phyloP scores from a whole-genome alignment of 2,113 vertebrate genomes.

The Bucco capensis region DNA sequence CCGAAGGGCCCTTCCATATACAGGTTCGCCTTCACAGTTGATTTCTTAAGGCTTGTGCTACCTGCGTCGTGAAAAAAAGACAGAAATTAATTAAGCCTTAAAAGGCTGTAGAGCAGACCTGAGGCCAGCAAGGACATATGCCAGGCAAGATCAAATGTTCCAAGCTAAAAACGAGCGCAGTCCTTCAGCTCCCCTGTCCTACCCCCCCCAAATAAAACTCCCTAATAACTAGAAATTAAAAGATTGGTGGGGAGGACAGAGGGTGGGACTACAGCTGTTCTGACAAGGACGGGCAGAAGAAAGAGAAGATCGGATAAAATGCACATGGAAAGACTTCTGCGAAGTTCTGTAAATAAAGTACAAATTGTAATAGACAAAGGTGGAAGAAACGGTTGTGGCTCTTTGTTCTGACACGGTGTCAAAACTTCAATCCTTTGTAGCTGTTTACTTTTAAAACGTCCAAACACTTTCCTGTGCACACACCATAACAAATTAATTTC shows the following conservation, averaged over 20 bases:
- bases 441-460: conserved; percentile 39
- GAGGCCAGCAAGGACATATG: background rate
- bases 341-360: background rate
- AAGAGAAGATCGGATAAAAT: background rate
- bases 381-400: background rate
- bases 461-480: conserved; percentile 7
- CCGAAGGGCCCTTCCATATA: background rate
- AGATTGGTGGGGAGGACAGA: background rate
- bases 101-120: background rate
- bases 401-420: conserved; percentile 13
- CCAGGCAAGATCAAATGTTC: background rate
- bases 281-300: background rate
- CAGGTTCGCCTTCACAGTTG: background rate
- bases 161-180: background rate
- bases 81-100: background rate
- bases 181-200: background rate
- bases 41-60: background rate
- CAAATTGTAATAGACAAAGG: background rate
- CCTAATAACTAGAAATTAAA: background rate
- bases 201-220: background rate
- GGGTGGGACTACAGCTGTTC: background rate
- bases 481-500: conserved; percentile 37
- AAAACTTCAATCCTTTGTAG: conserved; percentile 13
- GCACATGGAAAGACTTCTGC: background rate
- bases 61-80: background rate